Evolutionary conservation across 2,888 invertebrate species (phyloP).

Genomic region (Aphodius granarius): DNA sequence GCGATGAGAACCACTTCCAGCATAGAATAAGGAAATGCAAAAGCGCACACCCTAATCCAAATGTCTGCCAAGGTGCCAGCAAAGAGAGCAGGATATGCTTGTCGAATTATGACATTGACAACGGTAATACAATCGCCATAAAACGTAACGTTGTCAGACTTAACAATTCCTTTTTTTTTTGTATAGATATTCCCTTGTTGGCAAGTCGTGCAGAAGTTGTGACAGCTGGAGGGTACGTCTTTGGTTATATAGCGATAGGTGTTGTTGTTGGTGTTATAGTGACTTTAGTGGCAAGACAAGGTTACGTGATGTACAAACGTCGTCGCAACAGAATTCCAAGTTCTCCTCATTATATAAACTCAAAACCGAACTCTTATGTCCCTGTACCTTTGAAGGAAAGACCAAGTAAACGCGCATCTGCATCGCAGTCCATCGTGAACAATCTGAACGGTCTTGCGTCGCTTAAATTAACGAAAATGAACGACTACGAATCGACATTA

Average conservation of each 20-base stretch:
- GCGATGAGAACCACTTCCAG: slow-evolving; percentile 67
- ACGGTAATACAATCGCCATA: slow-evolving; percentile 5
- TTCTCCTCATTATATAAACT: slow-evolving; percentile 79
- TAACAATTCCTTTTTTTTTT: slow-evolving; percentile 2
- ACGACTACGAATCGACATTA: slow-evolving; percentile 71
- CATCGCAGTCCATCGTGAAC: slow-evolving; percentile 49
- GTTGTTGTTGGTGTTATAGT: slow-evolving; percentile 35
- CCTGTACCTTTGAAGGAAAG: slow-evolving; percentile 81
- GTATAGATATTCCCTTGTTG: background rate
- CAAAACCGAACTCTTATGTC: slow-evolving; percentile 82
- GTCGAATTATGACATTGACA: slow-evolving; percentile 18
- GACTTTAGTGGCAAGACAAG: slow-evolving; percentile 38
- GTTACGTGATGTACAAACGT: slow-evolving; percentile 46
- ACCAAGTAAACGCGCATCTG: slow-evolving; percentile 49
- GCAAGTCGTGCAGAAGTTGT: slow-evolving; percentile 35
- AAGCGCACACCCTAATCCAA: slow-evolving; percentile 56
- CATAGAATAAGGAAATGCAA: slow-evolving; percentile 70
- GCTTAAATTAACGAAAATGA: slow-evolving; percentile 64
- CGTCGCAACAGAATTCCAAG: slow-evolving; percentile 65
- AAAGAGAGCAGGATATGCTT: slow-evolving; percentile 69
- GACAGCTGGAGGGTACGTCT: background rate
- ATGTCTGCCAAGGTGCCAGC: slow-evolving; percentile 70
- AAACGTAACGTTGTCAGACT: background rate
- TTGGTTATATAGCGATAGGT: slow-evolving; percentile 20
- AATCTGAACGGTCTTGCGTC: slow-evolving; percentile 46